Evolutionary conservation across 2,797 vertebrate species (phyloP).

Genomic region (Calcarius lapponicus): DNA sequence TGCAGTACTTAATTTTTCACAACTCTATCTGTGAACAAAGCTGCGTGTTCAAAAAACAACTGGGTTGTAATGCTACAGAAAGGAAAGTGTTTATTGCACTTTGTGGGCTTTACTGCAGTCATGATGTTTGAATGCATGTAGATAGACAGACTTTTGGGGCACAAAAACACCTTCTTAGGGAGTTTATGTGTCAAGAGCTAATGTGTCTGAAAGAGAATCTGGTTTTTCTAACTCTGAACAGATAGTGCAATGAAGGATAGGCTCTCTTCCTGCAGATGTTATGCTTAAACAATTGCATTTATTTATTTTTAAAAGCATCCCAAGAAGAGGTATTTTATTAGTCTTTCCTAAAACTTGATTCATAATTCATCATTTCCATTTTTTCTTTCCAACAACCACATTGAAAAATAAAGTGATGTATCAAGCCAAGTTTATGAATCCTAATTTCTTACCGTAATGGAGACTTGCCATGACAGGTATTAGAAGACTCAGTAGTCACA

Average conservation of each 20-base stretch:
- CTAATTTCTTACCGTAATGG: not conserved
- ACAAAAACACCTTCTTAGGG: not conserved
- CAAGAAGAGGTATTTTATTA: not conserved
- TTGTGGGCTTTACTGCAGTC: not conserved
- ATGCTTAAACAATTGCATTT: not conserved
- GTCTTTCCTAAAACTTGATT: not conserved
- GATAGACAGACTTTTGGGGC: not conserved
- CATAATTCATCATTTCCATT: not conserved
- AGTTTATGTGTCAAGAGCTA: not conserved
- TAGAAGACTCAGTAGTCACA: not conserved
- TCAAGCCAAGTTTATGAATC: not conserved
- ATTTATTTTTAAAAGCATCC: not conserved
- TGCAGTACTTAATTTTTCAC: conserved; percentile 16
- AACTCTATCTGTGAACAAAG: not conserved
- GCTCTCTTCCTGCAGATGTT: not conserved
- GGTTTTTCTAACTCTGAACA: not conserved
- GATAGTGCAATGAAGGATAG: not conserved
- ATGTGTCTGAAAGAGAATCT: not conserved
- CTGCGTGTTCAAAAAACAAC: not conserved
- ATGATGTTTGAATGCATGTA: not conserved
- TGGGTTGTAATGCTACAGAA: not conserved
- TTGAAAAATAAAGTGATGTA: not conserved
- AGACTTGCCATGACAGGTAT: not conserved
- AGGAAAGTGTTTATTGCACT: not conserved
- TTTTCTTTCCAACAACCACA: not conserved